These are phyloP conservation scores for Alouatta palliata DNA, from an alignment of 2,113 vertebrate species.

Conservation along the genomic window DNA sequence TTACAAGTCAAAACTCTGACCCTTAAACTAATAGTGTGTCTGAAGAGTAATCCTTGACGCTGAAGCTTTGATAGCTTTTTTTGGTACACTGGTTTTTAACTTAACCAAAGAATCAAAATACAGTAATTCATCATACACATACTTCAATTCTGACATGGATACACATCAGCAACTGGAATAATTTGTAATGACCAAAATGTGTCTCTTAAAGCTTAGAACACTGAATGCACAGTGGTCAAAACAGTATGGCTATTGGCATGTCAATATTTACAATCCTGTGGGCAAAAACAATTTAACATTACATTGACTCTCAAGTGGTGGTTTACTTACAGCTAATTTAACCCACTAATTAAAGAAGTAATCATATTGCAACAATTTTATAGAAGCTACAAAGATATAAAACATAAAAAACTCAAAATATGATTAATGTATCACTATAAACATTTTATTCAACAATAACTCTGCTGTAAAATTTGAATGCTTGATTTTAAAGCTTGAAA, in stretches of 20 bases:
- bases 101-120: neutral
- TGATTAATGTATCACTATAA: neutral
- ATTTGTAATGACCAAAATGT: neutral
- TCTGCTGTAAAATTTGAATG: neutral
- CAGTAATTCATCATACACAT: neutral
- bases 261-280: constrained; percentile 32
- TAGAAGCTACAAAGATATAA: neutral
- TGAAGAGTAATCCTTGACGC: neutral
- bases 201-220: neutral
- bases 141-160: neutral
- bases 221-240: neutral
- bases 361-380: neutral
- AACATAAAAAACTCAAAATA: neutral
- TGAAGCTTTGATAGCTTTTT: neutral
- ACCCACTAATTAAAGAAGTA: neutral
- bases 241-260: neutral
- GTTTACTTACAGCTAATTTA: constrained; percentile 36
- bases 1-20: neutral
- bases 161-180: neutral
- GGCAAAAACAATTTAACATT: constrained; percentile 34
- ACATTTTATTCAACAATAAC: neutral
- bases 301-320: neutral
- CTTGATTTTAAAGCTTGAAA: constrained; percentile 13
- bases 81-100: neutral
- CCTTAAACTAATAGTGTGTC: neutral